Evolutionary conservation across 2,797 vertebrate species (phyloP), one percentile per base, ranked within the genome.

Genomic region (Sciaenops ocellatus): DNA sequence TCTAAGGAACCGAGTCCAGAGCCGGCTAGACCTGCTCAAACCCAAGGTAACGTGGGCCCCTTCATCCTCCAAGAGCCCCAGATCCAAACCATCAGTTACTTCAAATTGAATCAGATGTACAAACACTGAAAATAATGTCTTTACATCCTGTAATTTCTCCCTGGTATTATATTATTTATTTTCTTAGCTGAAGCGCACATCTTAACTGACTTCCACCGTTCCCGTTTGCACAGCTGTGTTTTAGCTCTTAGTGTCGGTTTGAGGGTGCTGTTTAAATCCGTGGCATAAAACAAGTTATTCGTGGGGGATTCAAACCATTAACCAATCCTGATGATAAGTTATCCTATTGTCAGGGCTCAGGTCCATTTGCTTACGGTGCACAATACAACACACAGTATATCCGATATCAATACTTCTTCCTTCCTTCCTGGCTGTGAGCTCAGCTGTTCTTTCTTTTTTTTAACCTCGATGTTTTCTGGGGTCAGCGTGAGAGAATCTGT

Each of bases 1-100:
- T 79, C 94, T 98, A 56, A 94, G 85, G 87, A 95, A 95, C 78
- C 94, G 96, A 64, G 73, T 98, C 91, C 93, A 92, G 89, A 93
- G 93, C 77, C 94, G 89, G 59, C 63, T 89, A 70, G 92, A 95
- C 87, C 94, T 94, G 86, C 94, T 94, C 82, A 94, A 94, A 85
- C 85, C 88, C 67, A 97, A 98, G 98, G 98, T 99, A 97, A 57
- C 78, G 54, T 50, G 73, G 79, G 85, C 80, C 85, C 82, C 84
- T 77, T 63, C 44, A 5, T 83, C 85, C 80, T 83, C 85, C 79
- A 62, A 82, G 66, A 90, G 80, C 79, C 73, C 73, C 59, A 59
- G 80, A 85, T 88, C 91, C 79, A 75, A 89, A 89, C 87, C 87
- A 82, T 82, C 79, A 74, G 78, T 85, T 89, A 76, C 85, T 82